Evolutionary conservation across 2,888 invertebrate species (phyloP), one percentile per base, ranked within the genome.

Genomic region (Drosophila prolongata): DNA sequence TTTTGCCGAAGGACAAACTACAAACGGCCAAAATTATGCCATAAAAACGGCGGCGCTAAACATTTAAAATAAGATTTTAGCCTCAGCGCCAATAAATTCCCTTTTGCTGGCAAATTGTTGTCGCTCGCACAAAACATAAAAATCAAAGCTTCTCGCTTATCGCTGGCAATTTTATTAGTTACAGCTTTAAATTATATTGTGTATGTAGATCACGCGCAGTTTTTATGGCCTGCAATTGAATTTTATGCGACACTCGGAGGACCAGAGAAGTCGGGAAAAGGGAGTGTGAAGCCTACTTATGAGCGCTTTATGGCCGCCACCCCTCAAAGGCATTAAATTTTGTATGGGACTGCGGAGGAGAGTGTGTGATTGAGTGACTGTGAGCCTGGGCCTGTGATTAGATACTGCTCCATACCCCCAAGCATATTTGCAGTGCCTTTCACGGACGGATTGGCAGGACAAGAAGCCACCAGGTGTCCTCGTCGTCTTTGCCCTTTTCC

Each of bases 161-260:
- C 65, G 52, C 49, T 66, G 68, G 40, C 54, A 38, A 56, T 76
- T 86, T 86, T 86, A 87, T 88, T 86, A 86, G 87, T 79, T 75
- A 76, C 75, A 76, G 77, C 89, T 88, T 87, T 77, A 87, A 84
- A 84, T 76, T 86, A 76, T 83, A 70, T 79, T 69, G 43, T 49
- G 46, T 52, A 62, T 77, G 75, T 74, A 75, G 76, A 84, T 80
- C 75, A 78, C 70, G 84, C 81, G 78, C 81, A 73, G 69, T 74
- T 86, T 86, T 86, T 83, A 80, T 74, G 78, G 49, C 75, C 62
- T 68, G 78, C 87, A 86, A 86, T 87, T 84, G 84, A 84, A 86
- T 84, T 84, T 84, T 83, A 83, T 87, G 77, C 55, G 71, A 13
- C 53, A 50, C 57, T 57, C 60, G 43, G 13, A 4, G 34, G 24